Base-by-base conservation (phyloP, 2,113 vertebrate species). In the Oncorhynchus clarkii region DNA sequence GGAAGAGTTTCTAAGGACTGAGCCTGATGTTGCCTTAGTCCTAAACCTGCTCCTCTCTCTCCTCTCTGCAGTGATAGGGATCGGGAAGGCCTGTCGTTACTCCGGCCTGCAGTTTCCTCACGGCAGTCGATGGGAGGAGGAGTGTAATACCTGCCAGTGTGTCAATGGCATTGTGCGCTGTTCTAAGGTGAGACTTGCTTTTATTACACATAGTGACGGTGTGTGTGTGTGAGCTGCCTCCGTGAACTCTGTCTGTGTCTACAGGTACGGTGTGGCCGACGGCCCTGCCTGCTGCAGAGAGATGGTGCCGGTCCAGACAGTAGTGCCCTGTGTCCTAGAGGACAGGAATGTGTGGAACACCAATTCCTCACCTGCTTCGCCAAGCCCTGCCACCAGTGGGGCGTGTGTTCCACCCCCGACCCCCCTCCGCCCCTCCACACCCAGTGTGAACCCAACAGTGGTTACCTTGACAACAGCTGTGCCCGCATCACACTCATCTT, bases 81-180 rank as follows among this genome's bases (percentile, higher is more conserved):
- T 95, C 0, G 95, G 95, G 75, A 95, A 95, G 82, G 82, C 93
- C 9, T 99, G 97, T 79, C 95, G 91, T 91, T 93, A 93, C 1
- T 90, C 90, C n/a, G 96, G 94, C 5, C 74, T 92, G 7, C 92
- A 94, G 45, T 94, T 95, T 78, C 94, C 95, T 0, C 96, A 97
- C 0, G 96, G 96, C 77, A 94, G 93, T 81, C 90, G 89, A 0
- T 99, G 97, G 97, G 88, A 94, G 5, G 95, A 98, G 71, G 96
- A 97, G 20, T 99, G 97, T 39, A 99, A 98, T 81, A 90, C 85
- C 71, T 99, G 97, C 82, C 95, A 91, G 72, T 99, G 97, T 68
- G 78, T 92, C 76, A 93, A 96, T 8, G 96, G 96, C 72, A 86
- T 65, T 20, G 92, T 93, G 4, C 93, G 91, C 80, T 98, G 97